Evolutionary conservation across 2,888 invertebrate species (phyloP), one percentile per base, ranked within the genome.

Genomic region (Carcina quercana): DNA sequence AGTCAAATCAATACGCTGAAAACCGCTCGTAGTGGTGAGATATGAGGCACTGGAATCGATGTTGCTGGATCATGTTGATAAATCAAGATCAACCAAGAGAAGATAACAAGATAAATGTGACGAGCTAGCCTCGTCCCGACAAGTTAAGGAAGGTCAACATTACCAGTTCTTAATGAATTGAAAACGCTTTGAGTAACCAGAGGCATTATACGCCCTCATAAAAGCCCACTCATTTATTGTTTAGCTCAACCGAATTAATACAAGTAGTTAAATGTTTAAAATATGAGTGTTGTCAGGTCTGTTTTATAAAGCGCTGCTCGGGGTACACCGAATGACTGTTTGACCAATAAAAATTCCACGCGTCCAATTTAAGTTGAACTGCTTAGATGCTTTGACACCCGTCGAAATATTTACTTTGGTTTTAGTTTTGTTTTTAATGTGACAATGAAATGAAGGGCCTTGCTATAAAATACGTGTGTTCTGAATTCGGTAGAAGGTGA

Each of bases 231-330:
- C 62, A 55, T 50, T 58, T 6, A 63, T 57, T 59, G 54, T 60
- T 51, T 40, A 40, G 38, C 43, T 45, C 41, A 30, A 13, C 47
- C 50, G 39, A 55, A 58, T 58, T 54, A 43, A 50, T 45, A 45
- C 37, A 43, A 53, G 53, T 53, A 59, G 58, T 74, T 68, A 61
- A 72, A 63, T 46, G 57, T 53, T 46, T 69, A 62, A 72, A 60
- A 67, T 69, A 71, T 62, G 58, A 56, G 45, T 35, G 40, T 58
- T 63, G 64, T 65, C 65, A 59, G n/a, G 50, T 53, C 47, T 48
- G 50, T 52, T 53, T 51, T 52, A 45, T 46, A 52, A 48, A 48
- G 43, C 43, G 39, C 12, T 43, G 34, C 45, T 48, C 46, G 43
- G 39, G 45, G 27, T 40, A 36, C 32, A 43, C 48, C 44, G 50